phyloP scores from a whole-genome alignment of 2,797 vertebrate species.

The Prunella strophiata region DNA sequence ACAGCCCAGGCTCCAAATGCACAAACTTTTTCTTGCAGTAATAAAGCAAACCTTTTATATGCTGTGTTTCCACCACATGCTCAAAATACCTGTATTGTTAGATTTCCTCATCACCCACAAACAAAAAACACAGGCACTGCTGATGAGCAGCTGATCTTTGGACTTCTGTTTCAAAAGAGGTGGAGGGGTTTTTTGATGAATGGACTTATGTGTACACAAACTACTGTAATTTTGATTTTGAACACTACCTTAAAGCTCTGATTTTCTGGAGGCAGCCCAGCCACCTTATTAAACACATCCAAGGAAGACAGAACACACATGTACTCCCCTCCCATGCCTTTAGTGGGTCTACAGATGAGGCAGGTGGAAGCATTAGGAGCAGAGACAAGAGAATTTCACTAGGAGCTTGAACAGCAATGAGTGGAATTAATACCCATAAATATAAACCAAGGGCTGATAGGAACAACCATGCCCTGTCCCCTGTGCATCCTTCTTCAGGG shows the following conservation, averaged over 20 bases:
- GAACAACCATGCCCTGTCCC: not conserved
- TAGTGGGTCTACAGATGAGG: not conserved
- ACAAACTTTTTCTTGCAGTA: not conserved
- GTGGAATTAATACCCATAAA: not conserved
- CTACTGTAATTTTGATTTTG: not conserved
- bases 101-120: not conserved
- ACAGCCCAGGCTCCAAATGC: not conserved
- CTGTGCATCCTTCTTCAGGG: not conserved
- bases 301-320: not conserved
- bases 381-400: not conserved
- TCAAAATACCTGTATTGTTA: not conserved
- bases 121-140: not conserved
- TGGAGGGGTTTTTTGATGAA: not conserved
- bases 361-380: not conserved
- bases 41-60: not conserved
- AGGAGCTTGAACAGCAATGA: not conserved
- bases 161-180: not conserved
- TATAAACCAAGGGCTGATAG: not conserved
- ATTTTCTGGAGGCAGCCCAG: not conserved
- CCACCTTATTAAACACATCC: not conserved
- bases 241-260: not conserved
- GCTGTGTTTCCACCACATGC: not conserved
- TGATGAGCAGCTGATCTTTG: not conserved
- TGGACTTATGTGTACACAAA: not conserved
- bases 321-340: not conserved